Percentiles rank a stretch among this genome's conserved stretches.
phyloP scores from a whole-genome alignment of 2,888 invertebrate genomes.

The Caenorhabditis macrosperma region DNA sequence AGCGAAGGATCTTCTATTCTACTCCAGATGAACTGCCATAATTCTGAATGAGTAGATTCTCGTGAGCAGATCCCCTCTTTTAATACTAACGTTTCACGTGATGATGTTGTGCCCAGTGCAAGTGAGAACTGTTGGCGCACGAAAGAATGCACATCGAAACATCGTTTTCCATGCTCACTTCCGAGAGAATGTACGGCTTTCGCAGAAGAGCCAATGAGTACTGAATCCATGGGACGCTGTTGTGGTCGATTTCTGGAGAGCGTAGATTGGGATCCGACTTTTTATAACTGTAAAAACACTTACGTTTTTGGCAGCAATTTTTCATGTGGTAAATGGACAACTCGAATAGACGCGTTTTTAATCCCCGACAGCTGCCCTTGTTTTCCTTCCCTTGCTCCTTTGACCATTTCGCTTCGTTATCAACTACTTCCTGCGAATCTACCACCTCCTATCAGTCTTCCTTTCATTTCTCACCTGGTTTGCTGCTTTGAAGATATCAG shows the following conservation, averaged over 20 bases:
- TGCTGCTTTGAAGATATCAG: constrained; percentile 27
- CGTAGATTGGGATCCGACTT: no score
- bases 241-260: constrained; percentile 21
- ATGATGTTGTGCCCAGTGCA: constrained; percentile 30
- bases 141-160: background rate
- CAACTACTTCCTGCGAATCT: constrained; percentile 38
- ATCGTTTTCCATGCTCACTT: constrained; percentile 18
- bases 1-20: background rate
- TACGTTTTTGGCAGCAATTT: constrained; percentile 11
- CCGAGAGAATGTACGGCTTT: background rate
- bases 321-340: constrained; percentile 17
- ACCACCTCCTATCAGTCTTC: background rate
- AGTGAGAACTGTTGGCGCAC: constrained; percentile 5
- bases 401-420: constrained; percentile 20
- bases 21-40: constrained; percentile 33
- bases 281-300: background rate
- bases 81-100: background rate
- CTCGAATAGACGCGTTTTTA: constrained; percentile 23
- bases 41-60: background rate
- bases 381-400: constrained; percentile 6
- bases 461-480: constrained; percentile 10
- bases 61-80: background rate
- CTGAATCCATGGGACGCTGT: constrained; percentile 21
- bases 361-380: background rate
- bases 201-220: background rate